Conservation (phyloP, 1,140 invertebrate genomes). For the Trypoxylus dichotomus region DNA sequence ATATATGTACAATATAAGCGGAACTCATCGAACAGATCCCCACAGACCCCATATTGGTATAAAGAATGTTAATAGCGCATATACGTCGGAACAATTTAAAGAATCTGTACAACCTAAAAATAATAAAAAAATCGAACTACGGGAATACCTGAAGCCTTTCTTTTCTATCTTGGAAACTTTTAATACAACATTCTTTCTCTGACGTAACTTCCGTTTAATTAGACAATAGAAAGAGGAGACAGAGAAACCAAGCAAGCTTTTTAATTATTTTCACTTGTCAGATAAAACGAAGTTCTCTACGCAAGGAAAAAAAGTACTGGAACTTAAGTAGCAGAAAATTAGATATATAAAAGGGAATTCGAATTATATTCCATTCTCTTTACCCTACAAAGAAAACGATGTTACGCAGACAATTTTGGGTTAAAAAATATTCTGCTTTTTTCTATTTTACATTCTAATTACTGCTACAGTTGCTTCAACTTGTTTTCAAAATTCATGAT, state of each 20-base stretch:
- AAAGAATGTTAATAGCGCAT: too few species aligned
- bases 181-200: slow-evolving; percentile 29
- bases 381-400: too few species aligned
- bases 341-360: slow-evolving; percentile 17
- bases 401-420: too few species aligned
- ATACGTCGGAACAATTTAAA: too few species aligned
- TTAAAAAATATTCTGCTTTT: too few species aligned
- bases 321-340: slow-evolving; percentile 23
- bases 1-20: too few species aligned
- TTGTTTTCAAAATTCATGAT: too few species aligned
- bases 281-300: slow-evolving; percentile 15
- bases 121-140: background rate
- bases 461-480: too few species aligned
- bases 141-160: background rate
- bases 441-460: too few species aligned
- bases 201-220: slow-evolving; percentile 27
- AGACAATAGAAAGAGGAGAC: slow-evolving; percentile 20
- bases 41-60: too few species aligned
- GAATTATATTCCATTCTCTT: background rate
- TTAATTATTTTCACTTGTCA: slow-evolving; percentile 31
- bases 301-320: background rate
- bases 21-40: too few species aligned
- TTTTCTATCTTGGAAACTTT: background rate
- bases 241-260: slow-evolving; percentile 21
- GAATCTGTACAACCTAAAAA: background rate